phyloP scores from a whole-genome alignment of 2,797 vertebrate genomes.

The Etheostoma perlongum region DNA sequence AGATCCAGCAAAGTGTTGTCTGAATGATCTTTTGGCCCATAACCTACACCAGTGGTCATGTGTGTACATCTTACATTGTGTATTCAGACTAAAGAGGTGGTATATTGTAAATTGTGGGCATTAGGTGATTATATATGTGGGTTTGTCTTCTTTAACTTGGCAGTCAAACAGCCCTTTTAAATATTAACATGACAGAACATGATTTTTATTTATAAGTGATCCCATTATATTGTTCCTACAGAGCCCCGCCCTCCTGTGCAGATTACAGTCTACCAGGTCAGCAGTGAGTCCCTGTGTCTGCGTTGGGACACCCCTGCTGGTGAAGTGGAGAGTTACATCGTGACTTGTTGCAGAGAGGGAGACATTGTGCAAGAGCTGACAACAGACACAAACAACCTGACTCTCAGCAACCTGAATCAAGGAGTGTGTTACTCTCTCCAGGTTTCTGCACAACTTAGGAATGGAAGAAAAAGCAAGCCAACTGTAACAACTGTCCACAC shows the following conservation, averaged over 20 bases:
- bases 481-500: slow-evolving; percentile 7
- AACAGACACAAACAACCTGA: slow-evolving; percentile 15
- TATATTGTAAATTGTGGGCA: too few relatives aligned
- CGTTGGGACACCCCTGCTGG: slow-evolving; percentile 24
- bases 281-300: slow-evolving; percentile 22
- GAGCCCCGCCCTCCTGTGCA: slow-evolving; percentile 7
- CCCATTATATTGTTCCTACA: not conserved
- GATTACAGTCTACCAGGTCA: not conserved
- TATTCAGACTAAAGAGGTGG: too few relatives aligned
- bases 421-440: slow-evolving; percentile 34
- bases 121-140: too few relatives aligned
- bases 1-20: not conserved
- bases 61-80: too few relatives aligned
- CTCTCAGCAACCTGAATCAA: slow-evolving; percentile 25
- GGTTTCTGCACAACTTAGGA: slow-evolving; percentile 24
- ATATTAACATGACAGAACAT: not conserved
- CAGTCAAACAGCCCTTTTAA: not conserved
- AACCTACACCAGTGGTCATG: too few relatives aligned
- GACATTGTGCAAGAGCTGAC: not conserved
- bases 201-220: not conserved
- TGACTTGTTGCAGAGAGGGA: not conserved
- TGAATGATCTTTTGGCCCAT: too few relatives aligned
- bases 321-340: slow-evolving; percentile 23
- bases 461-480: slow-evolving; percentile 22
- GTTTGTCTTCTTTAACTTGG: too few relatives aligned